Evolutionary conservation across 2,888 invertebrate genomes (phyloP).

Genomic region (Azorinus chamasolen): DNA sequence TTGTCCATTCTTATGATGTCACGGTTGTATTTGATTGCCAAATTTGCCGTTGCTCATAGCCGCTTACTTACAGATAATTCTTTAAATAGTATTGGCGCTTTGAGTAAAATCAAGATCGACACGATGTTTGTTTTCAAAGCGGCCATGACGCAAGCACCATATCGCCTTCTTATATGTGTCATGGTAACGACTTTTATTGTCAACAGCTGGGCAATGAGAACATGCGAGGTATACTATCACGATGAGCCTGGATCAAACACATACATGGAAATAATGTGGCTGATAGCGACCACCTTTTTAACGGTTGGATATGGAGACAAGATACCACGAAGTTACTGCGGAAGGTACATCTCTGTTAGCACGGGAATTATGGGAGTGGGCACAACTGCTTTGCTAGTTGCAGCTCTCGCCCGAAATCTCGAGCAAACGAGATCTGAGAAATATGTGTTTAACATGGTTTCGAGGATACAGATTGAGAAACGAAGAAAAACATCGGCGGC

Average conservation of each 20-base stretch:
- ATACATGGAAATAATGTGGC: conserved; percentile 79
- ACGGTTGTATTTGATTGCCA: conserved; percentile 78
- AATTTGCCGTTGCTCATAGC: conserved; percentile 79
- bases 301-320: conserved; percentile 81
- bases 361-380: conserved; percentile 78
- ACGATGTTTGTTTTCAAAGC: conserved; percentile 80
- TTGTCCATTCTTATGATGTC: conserved; percentile 80
- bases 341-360: conserved; percentile 77
- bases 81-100: conserved; percentile 76
- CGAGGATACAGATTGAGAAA: conserved; percentile 75
- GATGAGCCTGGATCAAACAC: conserved; percentile 64
- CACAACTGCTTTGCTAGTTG: conserved; percentile 78
- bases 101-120: conserved; percentile 80
- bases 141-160: conserved; percentile 76
- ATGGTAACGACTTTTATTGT: conserved; percentile 77
- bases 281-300: conserved; percentile 79
- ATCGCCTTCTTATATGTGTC: conserved; percentile 67
- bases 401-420: conserved; percentile 76
- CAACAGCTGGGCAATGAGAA: conserved; percentile 80
- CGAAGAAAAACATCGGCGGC: conserved; percentile 74
- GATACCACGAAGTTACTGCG: conserved; percentile 79
- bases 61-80: conserved; percentile 76
- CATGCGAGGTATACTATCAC: conserved; percentile 79
- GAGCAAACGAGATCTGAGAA: conserved; percentile 77
- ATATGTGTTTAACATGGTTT: conserved; percentile 80